A percentile compares a stretch with the other conserved stretches of the same genome.
Conservation (phyloP, 2,113 vertebrate genomes). For the Eonycteris spelaea region DNA sequence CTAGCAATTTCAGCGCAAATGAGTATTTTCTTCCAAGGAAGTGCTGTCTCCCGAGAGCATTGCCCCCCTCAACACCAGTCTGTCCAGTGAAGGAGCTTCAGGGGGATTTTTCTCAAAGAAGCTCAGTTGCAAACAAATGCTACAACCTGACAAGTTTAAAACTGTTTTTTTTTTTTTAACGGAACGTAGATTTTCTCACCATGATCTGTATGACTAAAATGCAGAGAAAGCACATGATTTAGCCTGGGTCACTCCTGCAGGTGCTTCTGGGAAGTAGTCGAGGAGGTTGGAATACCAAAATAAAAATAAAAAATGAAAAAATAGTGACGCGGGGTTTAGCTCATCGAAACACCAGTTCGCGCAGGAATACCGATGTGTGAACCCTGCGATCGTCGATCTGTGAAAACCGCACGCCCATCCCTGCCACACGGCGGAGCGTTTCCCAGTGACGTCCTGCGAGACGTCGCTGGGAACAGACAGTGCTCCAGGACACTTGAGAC, state of each 20-base stretch:
- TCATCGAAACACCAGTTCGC: not conserved
- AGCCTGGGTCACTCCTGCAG: not conserved
- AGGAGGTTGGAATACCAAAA: not conserved
- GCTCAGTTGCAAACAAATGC: not conserved
- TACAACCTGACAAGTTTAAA: not conserved
- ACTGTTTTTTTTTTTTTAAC: not conserved
- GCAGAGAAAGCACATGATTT: not conserved
- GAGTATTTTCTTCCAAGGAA: not conserved
- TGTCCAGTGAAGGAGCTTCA: not conserved
- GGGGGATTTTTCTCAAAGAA: not conserved
- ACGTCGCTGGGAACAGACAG: not conserved
- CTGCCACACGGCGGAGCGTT: not conserved
- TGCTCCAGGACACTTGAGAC: fast-evolving
- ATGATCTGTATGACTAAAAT: not conserved
- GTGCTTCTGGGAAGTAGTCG: not conserved
- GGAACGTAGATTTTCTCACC: not conserved
- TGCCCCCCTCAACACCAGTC: not conserved
- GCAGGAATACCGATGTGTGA: not conserved
- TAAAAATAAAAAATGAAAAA: not conserved
- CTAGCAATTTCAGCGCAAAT: fast-evolving
- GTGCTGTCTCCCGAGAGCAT: not conserved
- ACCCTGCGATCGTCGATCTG: not conserved
- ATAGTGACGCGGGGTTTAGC: not conserved
- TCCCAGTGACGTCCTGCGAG: not conserved
- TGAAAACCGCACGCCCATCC: not conserved